A percentile compares a stretch with the other conserved stretches of the same genome.
Conservation (phyloP, 2,113 vertebrate species). For the Oryzias melastigma region DNA sequence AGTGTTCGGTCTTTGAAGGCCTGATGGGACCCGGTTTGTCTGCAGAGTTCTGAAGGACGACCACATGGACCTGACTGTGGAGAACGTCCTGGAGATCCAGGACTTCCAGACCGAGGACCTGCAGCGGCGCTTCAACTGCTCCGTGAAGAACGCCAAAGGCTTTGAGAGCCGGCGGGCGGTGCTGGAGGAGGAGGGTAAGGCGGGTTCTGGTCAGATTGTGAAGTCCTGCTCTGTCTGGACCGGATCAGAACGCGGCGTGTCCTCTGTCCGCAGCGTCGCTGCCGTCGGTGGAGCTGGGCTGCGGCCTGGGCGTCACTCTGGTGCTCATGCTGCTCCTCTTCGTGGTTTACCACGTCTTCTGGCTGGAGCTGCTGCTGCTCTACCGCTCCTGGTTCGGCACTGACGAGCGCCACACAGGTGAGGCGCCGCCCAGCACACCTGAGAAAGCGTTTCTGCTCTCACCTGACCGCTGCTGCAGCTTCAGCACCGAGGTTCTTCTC, state of each 20-base stretch:
- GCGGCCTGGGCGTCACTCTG: slow-evolving; percentile 85
- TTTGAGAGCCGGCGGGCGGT: slow-evolving; percentile 17
- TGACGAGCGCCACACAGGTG: slow-evolving; percentile 89
- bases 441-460: too few relatives aligned
- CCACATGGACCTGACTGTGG: slow-evolving; percentile 15
- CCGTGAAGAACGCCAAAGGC: slow-evolving; percentile 37
- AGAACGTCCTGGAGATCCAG: slow-evolving; percentile 45
- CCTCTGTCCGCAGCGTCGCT: slow-evolving; percentile 37
- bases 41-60: neutral
- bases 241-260: neutral
- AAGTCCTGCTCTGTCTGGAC: too few relatives aligned
- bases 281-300: slow-evolving; percentile 86
- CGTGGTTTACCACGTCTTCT: slow-evolving; percentile 88
- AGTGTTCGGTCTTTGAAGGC: too few relatives aligned
- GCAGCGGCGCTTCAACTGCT: slow-evolving; percentile 45
- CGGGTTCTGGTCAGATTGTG: too few relatives aligned
- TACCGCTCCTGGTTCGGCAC: slow-evolving; percentile 94
- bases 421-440: neutral
- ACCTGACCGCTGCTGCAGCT: too few relatives aligned
- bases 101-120: slow-evolving; percentile 50
- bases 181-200: slow-evolving; percentile 53
- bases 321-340: slow-evolving; percentile 85
- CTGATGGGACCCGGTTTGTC: neutral
- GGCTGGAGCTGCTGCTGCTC: slow-evolving; percentile 93
- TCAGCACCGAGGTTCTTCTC: too few relatives aligned